A percentile compares a stretch with the other conserved stretches of the same genome.
These are phyloP conservation scores for Solen grandis DNA, from an alignment of 1,140 invertebrate species.

Conservation along the genomic window DNA sequence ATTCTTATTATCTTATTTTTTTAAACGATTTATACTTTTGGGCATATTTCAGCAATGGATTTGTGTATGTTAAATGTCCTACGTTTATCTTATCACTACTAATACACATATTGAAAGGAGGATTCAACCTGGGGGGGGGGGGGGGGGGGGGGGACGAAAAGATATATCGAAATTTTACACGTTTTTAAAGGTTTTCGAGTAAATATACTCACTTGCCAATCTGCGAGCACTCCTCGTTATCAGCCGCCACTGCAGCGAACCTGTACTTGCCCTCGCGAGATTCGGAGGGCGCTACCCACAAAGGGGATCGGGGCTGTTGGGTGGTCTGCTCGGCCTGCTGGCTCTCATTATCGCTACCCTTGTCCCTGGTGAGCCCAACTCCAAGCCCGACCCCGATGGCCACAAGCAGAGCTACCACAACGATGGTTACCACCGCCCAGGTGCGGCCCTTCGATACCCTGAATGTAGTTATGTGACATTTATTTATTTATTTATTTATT, in stretches of 20 bases:
- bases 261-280: constrained; percentile 19
- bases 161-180: too few species aligned
- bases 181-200: too few species aligned
- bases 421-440: neutral
- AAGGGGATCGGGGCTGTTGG: neutral
- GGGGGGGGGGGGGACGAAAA: too few species aligned
- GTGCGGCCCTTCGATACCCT: neutral
- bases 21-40: too few species aligned
- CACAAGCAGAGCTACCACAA: neutral
- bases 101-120: too few species aligned
- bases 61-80: too few species aligned
- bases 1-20: too few species aligned
- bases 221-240: constrained; percentile 15
- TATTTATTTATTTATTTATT: too few species aligned
- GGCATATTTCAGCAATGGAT: too few species aligned
- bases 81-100: too few species aligned
- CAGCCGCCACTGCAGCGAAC: constrained; percentile 27
- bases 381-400: neutral
- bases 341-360: neutral
- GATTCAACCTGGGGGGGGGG: too few species aligned
- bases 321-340: neutral
- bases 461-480: too few species aligned
- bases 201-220: constrained; percentile 21
- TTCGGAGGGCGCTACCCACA: neutral
- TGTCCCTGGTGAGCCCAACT: neutral